Conservation (phyloP, 2,888 invertebrate species). For the Odontomyia ornata region DNA sequence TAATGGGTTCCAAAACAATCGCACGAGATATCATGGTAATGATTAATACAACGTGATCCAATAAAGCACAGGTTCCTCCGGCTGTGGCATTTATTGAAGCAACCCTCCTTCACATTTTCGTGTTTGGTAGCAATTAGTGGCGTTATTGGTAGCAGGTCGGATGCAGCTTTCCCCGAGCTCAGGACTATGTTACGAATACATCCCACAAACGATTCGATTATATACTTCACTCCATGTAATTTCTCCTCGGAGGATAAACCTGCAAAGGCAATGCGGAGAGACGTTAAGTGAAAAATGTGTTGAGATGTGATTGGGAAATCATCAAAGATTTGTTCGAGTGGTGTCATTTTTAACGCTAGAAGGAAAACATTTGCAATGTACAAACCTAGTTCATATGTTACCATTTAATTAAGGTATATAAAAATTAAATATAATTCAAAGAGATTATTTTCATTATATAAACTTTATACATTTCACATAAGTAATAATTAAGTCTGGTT, state of each 20-base stretch:
- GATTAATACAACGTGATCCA: slow-evolving; percentile 89
- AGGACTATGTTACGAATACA: slow-evolving; percentile 88
- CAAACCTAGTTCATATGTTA: no score
- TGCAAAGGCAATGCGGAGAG: slow-evolving; percentile 55
- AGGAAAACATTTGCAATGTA: neutral
- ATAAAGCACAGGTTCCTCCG: slow-evolving; percentile 86
- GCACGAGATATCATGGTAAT: slow-evolving; percentile 87
- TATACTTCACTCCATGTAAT: slow-evolving; percentile 88
- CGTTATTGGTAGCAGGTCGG: slow-evolving; percentile 80
- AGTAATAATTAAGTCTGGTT: no score
- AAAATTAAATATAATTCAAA: no score
- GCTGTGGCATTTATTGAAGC: slow-evolving; percentile 83
- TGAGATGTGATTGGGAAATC: slow-evolving; percentile 2
- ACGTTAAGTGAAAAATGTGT: neutral
- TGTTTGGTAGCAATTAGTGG: slow-evolving; percentile 88
- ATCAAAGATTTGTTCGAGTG: neutral
- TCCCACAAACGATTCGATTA: slow-evolving; percentile 91
- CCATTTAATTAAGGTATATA: no score
- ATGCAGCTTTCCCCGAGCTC: slow-evolving; percentile 86
- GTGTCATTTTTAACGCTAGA: slow-evolving; percentile 7
- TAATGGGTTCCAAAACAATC: slow-evolving; percentile 93
- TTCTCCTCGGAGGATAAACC: slow-evolving; percentile 88
- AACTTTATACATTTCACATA: no score
- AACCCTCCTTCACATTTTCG: slow-evolving; percentile 89
- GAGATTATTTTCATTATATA: no score